Base-by-base conservation (phyloP, 1,140 invertebrate species). In the Apis laboriosa region DNA sequence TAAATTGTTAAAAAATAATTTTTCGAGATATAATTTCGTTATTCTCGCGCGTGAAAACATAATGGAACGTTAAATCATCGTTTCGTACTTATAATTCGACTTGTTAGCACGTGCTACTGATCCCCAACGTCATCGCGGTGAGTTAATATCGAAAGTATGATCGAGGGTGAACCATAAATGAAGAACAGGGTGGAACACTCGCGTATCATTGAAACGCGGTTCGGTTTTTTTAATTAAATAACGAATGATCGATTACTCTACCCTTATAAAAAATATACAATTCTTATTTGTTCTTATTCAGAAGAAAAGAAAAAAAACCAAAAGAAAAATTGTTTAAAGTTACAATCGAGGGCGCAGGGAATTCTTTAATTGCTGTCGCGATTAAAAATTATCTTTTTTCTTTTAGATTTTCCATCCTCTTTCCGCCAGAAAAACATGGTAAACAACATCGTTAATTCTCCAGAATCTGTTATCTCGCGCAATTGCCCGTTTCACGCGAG, bases 401-500 rank as follows among this genome's bases (percentile, higher is more conserved):
- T 51, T 67, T 17, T 24, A 9, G 53, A 12, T 11, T 34, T 49
- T n/a, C 15, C 3, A 19, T 3, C 34, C 34, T 34, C 34, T 2
- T 34, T 3, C 7, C n/a, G 11, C 21, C 34, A 70, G 67, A 70
- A 85, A 51, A 49, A 64, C 34, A 21, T 34, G 56, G 67, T 80
- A 85, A 85, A 85, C 84, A 84, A 76, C n/a, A 19, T 78, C 76
- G 83, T 55, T 79, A 84, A 85, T 72, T 74, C 51, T 28, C 63
- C 15, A 34, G 28, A 12, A 66, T 13, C 12, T 66, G 15, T n/a
- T 68, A 55, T 77, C 63, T 77, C 28, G 19, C 13, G 75, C n/a
- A 77, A 77, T 67, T 77, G 17, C 63, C 49, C 28, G 51, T 21
- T 66, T 21, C 34, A 13, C 56, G 5, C 60, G 4, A 21, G 34